Conservation (phyloP, 2,888 invertebrate species). For the Pseudolycoriella hygida region DNA sequence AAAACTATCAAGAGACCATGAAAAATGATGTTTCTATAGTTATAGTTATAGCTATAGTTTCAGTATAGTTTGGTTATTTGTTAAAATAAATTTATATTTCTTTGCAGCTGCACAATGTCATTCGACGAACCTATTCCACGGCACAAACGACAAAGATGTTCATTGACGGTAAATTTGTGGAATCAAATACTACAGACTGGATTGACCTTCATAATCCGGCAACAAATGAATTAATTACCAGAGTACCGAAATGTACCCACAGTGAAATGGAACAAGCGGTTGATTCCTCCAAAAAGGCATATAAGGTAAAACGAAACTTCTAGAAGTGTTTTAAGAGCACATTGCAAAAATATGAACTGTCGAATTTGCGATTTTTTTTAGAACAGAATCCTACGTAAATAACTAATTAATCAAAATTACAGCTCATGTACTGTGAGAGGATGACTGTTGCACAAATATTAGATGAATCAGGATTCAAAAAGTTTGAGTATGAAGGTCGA, state of each 20-base stretch:
- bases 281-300: conserved; percentile 64
- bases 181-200: conserved; percentile 86
- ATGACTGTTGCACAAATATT: too few relatives aligned
- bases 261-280: conserved; percentile 82
- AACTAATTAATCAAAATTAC: too few relatives aligned
- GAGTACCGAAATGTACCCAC: conserved; percentile 80
- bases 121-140: conserved; percentile 33
- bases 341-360: too few relatives aligned
- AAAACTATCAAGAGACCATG: too few relatives aligned
- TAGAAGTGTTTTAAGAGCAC: background rate
- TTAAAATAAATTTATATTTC: too few relatives aligned
- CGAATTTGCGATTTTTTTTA: too few relatives aligned
- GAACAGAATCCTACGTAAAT: too few relatives aligned
- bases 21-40: too few relatives aligned
- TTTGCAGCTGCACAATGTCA: background rate
- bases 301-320: conserved; percentile 25
- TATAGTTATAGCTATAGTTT: too few relatives aligned
- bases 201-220: conserved; percentile 93
- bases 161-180: conserved; percentile 85
- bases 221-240: conserved; percentile 64
- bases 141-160: conserved; percentile 78
- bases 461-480: too few relatives aligned
- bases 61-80: too few relatives aligned
- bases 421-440: background rate
- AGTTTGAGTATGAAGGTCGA: too few relatives aligned